A percentile compares a stretch with the other conserved stretches of the same genome.
phyloP scores from a whole-genome alignment of 1,140 invertebrate genomes.

The Phymorhynchus buccinoides region DNA sequence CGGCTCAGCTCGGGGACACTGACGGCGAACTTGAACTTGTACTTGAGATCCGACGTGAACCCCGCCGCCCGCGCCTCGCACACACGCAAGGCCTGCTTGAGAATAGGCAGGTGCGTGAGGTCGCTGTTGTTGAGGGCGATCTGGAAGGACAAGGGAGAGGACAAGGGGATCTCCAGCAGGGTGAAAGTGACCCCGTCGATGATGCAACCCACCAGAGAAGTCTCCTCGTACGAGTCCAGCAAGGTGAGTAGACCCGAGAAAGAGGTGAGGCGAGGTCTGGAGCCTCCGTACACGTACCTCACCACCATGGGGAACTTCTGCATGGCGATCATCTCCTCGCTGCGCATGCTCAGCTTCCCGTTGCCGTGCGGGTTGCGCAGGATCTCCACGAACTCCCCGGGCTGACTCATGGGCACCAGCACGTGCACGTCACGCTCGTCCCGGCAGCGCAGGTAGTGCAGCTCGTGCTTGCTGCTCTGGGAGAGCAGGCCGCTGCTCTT shows the following conservation, averaged over 20 bases:
- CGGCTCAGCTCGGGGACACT: constrained; percentile 33
- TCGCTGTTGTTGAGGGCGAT: constrained; percentile 52
- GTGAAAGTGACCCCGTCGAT: constrained; percentile 45
- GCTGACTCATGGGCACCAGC: constrained; percentile 28
- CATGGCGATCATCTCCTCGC: constrained; percentile 43
- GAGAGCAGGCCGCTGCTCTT: constrained; percentile 6
- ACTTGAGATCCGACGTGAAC: constrained; percentile 50
- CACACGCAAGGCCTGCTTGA: constrained; percentile 42
- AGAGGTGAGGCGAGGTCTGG: constrained; percentile 45
- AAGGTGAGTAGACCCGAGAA: constrained; percentile 53
- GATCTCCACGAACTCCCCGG: constrained; percentile 18
- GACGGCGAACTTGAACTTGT: constrained; percentile 53
- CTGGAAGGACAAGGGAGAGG: constrained; percentile 51
- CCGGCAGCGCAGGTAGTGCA: constrained; percentile 52
- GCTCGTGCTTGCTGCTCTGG: constrained; percentile 34
- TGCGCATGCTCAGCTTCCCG: constrained; percentile 44
- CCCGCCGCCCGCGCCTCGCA: constrained; percentile 38
- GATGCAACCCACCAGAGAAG: constrained; percentile 50
- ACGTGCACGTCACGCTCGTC: constrained; percentile 49
- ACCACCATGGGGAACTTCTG: constrained; percentile 53
- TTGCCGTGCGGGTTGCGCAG: constrained; percentile 35
- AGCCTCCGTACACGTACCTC: constrained; percentile 49
- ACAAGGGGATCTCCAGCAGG: constrained; percentile 50
- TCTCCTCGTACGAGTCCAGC: constrained; percentile 53
- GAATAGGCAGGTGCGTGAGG: constrained; percentile 43